Evolutionary conservation across 1,140 invertebrate species (phyloP), one percentile per base, ranked within the genome.

Genomic region (Nephotettix cincticeps): DNA sequence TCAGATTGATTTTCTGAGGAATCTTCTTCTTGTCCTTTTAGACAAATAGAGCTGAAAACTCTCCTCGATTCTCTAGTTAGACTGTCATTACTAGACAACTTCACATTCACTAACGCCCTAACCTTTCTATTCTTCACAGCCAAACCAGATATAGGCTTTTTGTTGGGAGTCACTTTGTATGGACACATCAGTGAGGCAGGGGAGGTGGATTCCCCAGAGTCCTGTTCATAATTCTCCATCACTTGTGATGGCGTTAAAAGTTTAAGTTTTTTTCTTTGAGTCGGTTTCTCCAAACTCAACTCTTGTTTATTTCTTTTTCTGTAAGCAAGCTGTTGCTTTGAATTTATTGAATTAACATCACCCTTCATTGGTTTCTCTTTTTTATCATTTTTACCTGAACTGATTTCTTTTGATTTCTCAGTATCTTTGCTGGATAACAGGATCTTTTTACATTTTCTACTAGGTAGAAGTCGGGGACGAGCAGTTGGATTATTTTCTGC

Each of bases 1-100:
- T 72, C 30, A 73, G 71, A 29, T 40, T 64, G n/a, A n/a, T 45
- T 14, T 45, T 27, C 32, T 70, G 64, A 0, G 40, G 19, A 32
- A 29, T 14, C n/a, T 23, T 64, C 51, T 69, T 74, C 51, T 73
- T 72, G 11, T 43, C 64, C 36, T 67, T 67, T 17, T 40, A 23
- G 25, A 67, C 64, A 45, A 67, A 67, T 17, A 67, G 25, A 45
- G 40, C 64, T 21, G 64, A 67, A 21, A 36, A 67, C 27, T 43
- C 64, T 17, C 21, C 36, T 2, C 6, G 36, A 28, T 6, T n/a
- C 63, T 65, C 29, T 13, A 2, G 63, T 65, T 2, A 32, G 19
- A 36, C 29, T 65, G 63, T 65, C 29, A 29, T 61, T 25, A 28
- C 56, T 61, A 6, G 27, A 25, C 56, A 61, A 21, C 6, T 4